Percentiles rank a stretch among this genome's conserved stretches.
These are phyloP conservation scores for Laodelphax striatellus DNA, from an alignment of 1,140 invertebrate species.

Conservation along the genomic window DNA sequence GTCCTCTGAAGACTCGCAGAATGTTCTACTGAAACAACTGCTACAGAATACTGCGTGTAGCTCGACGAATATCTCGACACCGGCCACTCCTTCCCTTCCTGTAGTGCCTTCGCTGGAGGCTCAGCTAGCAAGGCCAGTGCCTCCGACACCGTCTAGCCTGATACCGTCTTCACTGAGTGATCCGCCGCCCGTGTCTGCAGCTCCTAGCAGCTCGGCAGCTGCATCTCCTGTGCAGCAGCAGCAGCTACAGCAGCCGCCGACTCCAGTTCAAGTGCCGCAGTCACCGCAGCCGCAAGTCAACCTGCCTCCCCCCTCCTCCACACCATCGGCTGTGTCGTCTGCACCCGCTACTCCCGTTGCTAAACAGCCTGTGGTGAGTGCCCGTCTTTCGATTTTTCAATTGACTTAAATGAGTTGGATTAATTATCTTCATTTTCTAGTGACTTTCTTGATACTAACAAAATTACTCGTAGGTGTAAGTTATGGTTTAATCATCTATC, in stretches of 20 bases:
- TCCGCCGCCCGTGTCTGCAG: conserved; percentile 3
- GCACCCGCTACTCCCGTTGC: not conserved
- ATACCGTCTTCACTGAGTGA: conserved; percentile 30
- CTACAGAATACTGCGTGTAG: conserved; percentile 71
- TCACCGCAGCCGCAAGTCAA: conserved; percentile 20
- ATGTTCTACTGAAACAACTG: conserved; percentile 80
- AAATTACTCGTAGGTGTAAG: too few relatives aligned
- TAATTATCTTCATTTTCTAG: too few relatives aligned
- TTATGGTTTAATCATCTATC: too few relatives aligned
- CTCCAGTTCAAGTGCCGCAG: conserved; percentile 12
- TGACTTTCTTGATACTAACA: too few relatives aligned
- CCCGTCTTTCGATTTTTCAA: too few relatives aligned
- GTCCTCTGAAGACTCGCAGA: conserved; percentile 60
- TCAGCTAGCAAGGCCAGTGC: conserved; percentile 56
- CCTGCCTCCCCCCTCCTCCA: not conserved
- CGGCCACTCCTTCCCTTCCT: conserved; percentile 49
- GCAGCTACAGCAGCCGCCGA: conserved; percentile 3
- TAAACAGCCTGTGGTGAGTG: too few relatives aligned
- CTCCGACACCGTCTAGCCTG: conserved; percentile 40
- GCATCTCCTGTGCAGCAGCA: not conserved
- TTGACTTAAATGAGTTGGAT: too few relatives aligned
- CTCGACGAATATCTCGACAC: conserved; percentile 38
- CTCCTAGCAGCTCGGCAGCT: not conserved
- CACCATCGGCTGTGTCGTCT: not conserved
- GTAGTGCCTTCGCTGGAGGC: conserved; percentile 59